Base-by-base conservation (phyloP, 2,888 invertebrate species). In the Amphipoea oculea region DNA sequence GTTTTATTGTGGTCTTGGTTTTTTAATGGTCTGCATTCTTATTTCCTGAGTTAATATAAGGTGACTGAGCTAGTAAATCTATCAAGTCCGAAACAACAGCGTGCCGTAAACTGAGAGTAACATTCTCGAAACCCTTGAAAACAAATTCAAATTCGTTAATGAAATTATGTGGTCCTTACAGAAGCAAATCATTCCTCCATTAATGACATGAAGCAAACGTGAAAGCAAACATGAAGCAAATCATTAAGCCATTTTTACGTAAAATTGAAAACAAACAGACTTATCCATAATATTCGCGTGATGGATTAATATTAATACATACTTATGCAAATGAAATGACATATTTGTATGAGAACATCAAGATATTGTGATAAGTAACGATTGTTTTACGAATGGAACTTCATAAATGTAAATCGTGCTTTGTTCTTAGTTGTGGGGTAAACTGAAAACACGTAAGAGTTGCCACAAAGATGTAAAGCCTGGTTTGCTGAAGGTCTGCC, bases 291-390 rank as follows among this genome's bases (percentile, higher is more conserved):
- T 40, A 45, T 62, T 62, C 17, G 17, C 57, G 23, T 29, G 29
- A 40, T 66, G 40, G 20, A 76, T 51, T 6, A 40, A 14, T 14
- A 29, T 1, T 23, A 60, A 63, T 12, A 82, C 17, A 9, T 57
- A 68, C 3, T 42, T 82, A 82, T 69, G 42, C n/a, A 57, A 77
- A 83, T 66, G n/a, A 70, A 76, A 76, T 54, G 3, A 51, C 70
- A 62, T 66, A 71, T 78, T 67, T 83, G 70, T 70, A 71, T 71
- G 78, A 54, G 70, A 78, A 67, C 66, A 83, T 62, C 77, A 45
- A 83, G 83, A 70, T 54, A 76, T 78, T 70, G 60, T 71, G 45
- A 78, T 67, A 66, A 81, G n/a, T 76, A 66, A 23, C 29, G 57
- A 83, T 67, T 71, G 70, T 78, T 40, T n/a, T 29, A 70, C 1